A percentile compares a stretch with the other conserved stretches of the same genome.
Evolutionary conservation across 2,113 vertebrate genomes (phyloP).

Genomic region (Lasiurus cinereus): DNA sequence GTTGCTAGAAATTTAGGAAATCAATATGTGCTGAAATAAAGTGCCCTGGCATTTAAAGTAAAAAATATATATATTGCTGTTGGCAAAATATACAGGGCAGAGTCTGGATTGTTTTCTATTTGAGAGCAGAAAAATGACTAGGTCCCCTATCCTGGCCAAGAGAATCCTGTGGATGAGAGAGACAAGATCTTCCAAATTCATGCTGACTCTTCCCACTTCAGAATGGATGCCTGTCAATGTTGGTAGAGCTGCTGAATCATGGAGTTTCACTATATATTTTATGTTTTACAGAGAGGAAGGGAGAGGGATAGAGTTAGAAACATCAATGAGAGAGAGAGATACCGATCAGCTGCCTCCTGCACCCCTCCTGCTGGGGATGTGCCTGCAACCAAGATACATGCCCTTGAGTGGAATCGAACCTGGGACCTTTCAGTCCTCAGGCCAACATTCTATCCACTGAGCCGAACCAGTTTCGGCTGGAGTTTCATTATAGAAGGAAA

Average conservation of each 20-base stretch:
- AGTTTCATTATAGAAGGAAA: not conserved
- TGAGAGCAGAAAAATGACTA: not conserved
- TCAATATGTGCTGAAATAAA: not conserved
- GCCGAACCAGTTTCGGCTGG: too few species aligned
- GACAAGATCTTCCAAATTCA: not conserved
- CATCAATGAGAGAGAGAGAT: too few species aligned
- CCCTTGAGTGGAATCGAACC: too few species aligned
- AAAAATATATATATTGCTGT: not conserved
- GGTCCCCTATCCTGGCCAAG: not conserved
- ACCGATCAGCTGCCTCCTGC: too few species aligned
- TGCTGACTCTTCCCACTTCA: not conserved
- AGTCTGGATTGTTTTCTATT: not conserved
- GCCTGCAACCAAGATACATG: too few species aligned
- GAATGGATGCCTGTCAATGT: not conserved
- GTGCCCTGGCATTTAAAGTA: slow-evolving; percentile 1
- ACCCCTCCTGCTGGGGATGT: too few species aligned
- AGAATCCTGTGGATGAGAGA: not conserved
- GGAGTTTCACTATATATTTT: not conserved
- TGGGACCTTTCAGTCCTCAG: too few species aligned
- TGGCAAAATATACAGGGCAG: not conserved
- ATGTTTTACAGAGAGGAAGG: too few species aligned
- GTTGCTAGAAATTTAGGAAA: slow-evolving; percentile 43
- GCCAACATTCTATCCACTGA: too few species aligned
- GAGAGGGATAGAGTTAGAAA: too few species aligned
- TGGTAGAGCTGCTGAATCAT: not conserved